phyloP scores from a whole-genome alignment of 2,888 invertebrate genomes.

The Dinocampus coccinellae region DNA sequence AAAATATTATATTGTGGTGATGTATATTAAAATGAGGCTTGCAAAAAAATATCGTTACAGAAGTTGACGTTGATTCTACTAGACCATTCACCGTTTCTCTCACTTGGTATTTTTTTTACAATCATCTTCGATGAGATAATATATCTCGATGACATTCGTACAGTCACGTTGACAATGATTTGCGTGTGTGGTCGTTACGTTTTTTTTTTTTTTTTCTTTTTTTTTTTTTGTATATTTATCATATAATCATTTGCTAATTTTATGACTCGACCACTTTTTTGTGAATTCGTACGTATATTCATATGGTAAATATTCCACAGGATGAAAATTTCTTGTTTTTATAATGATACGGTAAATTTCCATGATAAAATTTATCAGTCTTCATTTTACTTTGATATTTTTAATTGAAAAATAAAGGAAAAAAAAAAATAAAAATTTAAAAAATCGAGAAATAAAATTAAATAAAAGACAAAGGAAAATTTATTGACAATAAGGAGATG shows the following conservation, averaged over 20 bases:
- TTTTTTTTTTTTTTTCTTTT: neutral
- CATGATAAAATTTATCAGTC: neutral
- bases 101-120: neutral
- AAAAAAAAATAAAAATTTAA: neutral
- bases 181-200: neutral
- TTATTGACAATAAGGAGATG: too few relatives aligned
- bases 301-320: neutral
- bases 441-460: too few relatives aligned
- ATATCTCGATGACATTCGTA: neutral
- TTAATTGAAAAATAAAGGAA: neutral
- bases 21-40: too few relatives aligned
- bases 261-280: neutral
- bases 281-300: neutral
- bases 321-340: neutral
- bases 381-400: neutral
- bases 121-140: neutral
- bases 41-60: neutral
- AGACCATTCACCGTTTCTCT: conserved; percentile 7
- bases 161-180: neutral
- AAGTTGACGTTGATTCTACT: conserved; percentile 2
- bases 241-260: neutral
- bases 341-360: neutral
- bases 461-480: too few relatives aligned
- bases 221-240: neutral
- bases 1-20: neutral